Conservation (phyloP, 2,888 invertebrate genomes). For the Escarpia spicata region DNA sequence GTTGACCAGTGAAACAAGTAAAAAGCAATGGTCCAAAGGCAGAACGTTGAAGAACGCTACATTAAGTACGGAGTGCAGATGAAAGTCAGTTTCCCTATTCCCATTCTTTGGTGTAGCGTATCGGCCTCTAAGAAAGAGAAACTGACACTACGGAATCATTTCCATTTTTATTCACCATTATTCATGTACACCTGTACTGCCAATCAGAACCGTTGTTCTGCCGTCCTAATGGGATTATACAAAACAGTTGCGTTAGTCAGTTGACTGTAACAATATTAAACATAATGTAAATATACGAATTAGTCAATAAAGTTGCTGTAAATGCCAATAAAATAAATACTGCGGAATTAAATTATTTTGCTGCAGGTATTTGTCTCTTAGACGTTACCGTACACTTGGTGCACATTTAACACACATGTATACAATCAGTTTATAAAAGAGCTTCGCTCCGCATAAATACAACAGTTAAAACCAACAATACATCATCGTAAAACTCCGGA, state of each 20-base stretch:
- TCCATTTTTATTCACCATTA: neutral
- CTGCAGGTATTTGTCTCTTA: neutral
- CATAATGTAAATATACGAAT: neutral
- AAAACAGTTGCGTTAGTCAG: neutral
- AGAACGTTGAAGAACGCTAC: no score
- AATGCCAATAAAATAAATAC: constrained; percentile 7
- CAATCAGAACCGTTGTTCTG: neutral
- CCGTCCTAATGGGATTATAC: neutral
- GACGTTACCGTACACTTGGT: neutral
- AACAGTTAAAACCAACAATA: neutral
- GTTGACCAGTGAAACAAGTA: neutral
- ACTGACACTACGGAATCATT: neutral
- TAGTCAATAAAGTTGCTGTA: neutral
- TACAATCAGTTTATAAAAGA: neutral
- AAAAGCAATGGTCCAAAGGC: neutral
- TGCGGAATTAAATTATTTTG: neutral
- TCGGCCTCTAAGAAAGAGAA: neutral
- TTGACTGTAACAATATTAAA: neutral
- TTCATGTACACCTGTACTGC: neutral
- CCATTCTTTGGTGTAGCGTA: no score
- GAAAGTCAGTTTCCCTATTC: no score
- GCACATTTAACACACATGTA: neutral
- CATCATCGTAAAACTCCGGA: neutral
- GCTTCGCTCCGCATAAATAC: neutral
- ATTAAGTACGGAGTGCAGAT: no score